Base-by-base conservation (phyloP, 2,888 invertebrate species). In the Leptopilina syphax region DNA sequence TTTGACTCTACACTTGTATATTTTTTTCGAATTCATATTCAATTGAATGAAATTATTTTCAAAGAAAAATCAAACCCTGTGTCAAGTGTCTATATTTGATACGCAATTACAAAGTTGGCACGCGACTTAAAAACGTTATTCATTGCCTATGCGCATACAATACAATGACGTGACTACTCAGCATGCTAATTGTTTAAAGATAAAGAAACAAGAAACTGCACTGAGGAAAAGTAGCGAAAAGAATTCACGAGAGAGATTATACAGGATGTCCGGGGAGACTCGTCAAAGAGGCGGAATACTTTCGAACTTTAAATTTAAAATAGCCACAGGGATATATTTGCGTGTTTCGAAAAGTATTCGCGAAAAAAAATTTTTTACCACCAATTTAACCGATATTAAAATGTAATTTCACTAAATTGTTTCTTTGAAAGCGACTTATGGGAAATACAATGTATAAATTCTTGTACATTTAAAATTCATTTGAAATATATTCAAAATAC, bases 251-350 rank as follows among this genome's bases (percentile, higher is more conserved):
- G 83, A 86, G 86, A 86, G 87, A 34, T 34, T 34, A 34, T 86
- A 87, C 88, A 90, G 90, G 90, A 90, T 90, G 89, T 90, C 89
- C 90, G 90, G 89, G 87, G 89, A 57, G 57, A 57, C 73, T n/a
- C 34, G 13, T 73, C n/a, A 70, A 57, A 73, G n/a, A 57, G 13
- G 6, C 10, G 44, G 47, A 5, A n/a, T 68, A 68, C 44, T 5
- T 27, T 73, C n/a, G n/a, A 73, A 73, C 13, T 41, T 41, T 2
- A 54, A 54, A 57, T 57, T 63, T 63, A 24, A 63, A 63, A 73
- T 9, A 24, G 84, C 84, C 84, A 84, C 83, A 84, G 82, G 85
- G 85, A 81, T 81, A 85, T 76, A 82, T 66, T 81, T 80, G 83
- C 82, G 77, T 77, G 79, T 77, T 73, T 81, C 81, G 47, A 80